Conservation (phyloP, 2,888 invertebrate species). For the Psylliodes chrysocephalus region DNA sequence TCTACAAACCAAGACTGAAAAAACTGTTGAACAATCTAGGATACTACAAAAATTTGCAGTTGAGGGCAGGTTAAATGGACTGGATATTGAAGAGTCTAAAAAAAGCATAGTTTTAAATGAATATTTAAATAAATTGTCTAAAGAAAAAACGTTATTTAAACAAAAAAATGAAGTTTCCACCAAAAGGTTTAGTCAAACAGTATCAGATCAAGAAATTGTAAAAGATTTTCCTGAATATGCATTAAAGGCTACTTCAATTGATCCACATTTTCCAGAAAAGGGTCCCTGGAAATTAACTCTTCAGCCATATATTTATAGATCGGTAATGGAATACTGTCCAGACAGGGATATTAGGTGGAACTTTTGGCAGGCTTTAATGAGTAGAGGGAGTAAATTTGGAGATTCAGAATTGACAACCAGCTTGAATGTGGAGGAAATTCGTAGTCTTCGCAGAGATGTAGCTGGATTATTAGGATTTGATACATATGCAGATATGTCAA, state of each 20-base stretch:
- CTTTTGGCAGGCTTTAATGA: constrained; percentile 82
- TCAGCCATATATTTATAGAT: constrained; percentile 76
- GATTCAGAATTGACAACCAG: constrained; percentile 77
- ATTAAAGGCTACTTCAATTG: constrained; percentile 72
- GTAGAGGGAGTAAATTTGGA: constrained; percentile 74
- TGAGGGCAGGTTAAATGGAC: constrained; percentile 86
- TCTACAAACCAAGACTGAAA: constrained; percentile 32
- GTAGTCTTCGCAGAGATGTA: constrained; percentile 74
- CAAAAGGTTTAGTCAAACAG: constrained; percentile 73
- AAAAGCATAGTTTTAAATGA: constrained; percentile 68
- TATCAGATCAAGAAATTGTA: constrained; percentile 74
- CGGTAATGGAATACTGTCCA: constrained; percentile 87
- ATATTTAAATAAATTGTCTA: constrained; percentile 66
- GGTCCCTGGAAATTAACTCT: constrained; percentile 89
- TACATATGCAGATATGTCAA: constrained; percentile 85
- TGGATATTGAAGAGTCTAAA: constrained; percentile 70
- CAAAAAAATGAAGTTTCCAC: constrained; percentile 75
- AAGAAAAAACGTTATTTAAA: constrained; percentile 72
- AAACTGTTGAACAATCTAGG: constrained; percentile 72
- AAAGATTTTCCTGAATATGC: constrained; percentile 80
- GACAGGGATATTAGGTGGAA: constrained; percentile 82
- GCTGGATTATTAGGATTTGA: constrained; percentile 83
- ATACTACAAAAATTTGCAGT: constrained; percentile 81
- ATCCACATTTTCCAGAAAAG: constrained; percentile 69
- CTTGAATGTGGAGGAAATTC: constrained; percentile 80